A percentile compares a stretch with the other conserved stretches of the same genome.
Conservation (phyloP, 2,113 vertebrate genomes). For the Sarotherodon lohbergeri region DNA sequence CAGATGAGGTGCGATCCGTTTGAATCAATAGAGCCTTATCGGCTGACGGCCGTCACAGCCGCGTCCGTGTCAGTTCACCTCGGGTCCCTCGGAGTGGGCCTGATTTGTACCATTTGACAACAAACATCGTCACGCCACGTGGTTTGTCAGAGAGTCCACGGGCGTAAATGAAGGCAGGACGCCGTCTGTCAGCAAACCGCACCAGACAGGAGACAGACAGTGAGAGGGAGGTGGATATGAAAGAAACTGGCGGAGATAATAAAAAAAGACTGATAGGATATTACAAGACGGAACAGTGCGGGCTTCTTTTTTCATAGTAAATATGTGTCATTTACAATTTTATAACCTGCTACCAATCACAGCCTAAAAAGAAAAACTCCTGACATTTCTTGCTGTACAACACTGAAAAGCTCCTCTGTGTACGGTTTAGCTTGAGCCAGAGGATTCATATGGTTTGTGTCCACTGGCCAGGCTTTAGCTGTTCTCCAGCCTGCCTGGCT, state of each 20-base stretch:
- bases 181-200: constrained; percentile 35
- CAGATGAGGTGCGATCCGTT: constrained; percentile 83
- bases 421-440: constrained; percentile 2
- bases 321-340: constrained; percentile 15
- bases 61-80: constrained; percentile 66
- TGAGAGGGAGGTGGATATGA: background rate
- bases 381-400: background rate
- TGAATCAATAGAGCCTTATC: constrained; percentile 92
- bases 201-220: background rate
- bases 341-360: background rate
- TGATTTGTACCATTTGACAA: constrained; percentile 63
- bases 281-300: background rate
- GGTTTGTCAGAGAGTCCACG: constrained; percentile 50
- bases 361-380: constrained; percentile 2
- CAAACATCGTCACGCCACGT: constrained; percentile 60
- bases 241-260: background rate
- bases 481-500: constrained; percentile 33
- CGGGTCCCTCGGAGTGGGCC: constrained; percentile 66
- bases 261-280: background rate
- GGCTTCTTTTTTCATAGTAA: background rate
- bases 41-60: constrained; percentile 71
- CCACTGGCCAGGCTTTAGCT: constrained; percentile 29
- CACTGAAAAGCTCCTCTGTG: background rate
- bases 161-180: constrained; percentile 47
- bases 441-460: constrained; percentile 32